Conservation (phyloP, 2,797 vertebrate species). For the Tympanoctomys barrerae region DNA sequence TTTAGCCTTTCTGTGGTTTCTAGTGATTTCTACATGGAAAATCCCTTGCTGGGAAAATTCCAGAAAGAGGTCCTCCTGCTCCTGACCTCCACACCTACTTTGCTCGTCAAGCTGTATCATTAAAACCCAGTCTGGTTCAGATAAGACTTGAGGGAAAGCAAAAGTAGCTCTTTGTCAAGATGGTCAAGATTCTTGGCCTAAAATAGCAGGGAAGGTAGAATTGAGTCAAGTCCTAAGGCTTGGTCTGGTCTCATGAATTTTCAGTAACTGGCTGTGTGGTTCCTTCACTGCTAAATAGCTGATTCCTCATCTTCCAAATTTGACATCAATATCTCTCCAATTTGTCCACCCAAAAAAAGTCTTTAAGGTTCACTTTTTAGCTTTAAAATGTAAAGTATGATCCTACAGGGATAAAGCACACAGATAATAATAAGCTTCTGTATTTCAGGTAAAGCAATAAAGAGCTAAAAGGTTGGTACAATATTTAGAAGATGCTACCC, state of each 20-base stretch:
- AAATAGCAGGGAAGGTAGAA: neutral
- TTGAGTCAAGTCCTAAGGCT: neutral
- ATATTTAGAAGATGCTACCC: neutral
- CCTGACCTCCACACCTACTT: neutral
- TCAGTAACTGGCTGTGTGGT: neutral
- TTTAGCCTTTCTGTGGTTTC: neutral
- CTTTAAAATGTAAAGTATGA: conserved; percentile 35
- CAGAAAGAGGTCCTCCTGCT: neutral
- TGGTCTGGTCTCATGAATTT: neutral
- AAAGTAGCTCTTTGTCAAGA: neutral
- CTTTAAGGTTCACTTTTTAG: neutral
- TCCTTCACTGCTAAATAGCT: neutral
- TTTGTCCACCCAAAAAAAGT: neutral
- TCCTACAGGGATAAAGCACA: neutral
- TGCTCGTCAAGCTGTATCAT: neutral
- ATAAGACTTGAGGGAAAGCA: neutral
- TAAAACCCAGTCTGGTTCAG: neutral
- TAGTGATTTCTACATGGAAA: neutral
- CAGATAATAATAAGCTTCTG: conserved; percentile 1
- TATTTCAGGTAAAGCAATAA: neutral
- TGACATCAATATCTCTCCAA: neutral
- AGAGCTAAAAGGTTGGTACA: neutral
- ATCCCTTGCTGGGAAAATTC: neutral
- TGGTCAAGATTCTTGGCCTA: neutral
- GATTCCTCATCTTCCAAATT: neutral